Percentiles rank a stretch among this genome's conserved stretches.
Conservation (phyloP, 2,888 invertebrate species). For the Hoplodrina ambigua region DNA sequence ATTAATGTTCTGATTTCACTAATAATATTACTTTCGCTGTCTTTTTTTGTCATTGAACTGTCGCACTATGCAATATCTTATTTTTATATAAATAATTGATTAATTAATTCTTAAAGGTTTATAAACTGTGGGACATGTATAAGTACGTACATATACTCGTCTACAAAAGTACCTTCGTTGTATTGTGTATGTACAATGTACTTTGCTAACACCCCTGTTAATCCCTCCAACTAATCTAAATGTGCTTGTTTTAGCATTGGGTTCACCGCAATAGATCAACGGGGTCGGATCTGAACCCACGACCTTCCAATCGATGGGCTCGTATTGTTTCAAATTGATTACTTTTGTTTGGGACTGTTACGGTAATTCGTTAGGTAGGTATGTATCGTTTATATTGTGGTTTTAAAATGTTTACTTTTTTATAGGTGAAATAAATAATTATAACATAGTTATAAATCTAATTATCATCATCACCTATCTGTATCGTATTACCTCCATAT, state of each 20-base stretch:
- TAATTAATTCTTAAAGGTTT: no score
- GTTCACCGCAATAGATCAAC: constrained; percentile 57
- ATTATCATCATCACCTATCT: no score
- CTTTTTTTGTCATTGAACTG: no score
- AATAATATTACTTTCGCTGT: no score
- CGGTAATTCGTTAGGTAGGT: not conserved
- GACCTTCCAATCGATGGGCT: constrained; percentile 41
- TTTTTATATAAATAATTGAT: no score
- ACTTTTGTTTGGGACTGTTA: constrained; percentile 37
- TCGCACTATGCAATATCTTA: no score
- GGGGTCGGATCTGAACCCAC: constrained; percentile 33
- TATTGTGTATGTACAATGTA: constrained; percentile 29
- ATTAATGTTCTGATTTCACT: no score
- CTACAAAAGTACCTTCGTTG: not conserved
- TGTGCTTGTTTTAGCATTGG: constrained; percentile 54
- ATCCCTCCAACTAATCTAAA: constrained; percentile 54
- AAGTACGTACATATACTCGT: not conserved
- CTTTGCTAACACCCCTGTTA: constrained; percentile 42
- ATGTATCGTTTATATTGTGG: not conserved
- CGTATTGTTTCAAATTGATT: constrained; percentile 39
- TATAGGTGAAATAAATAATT: no score
- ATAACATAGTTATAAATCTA: no score
- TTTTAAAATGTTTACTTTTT: not conserved
- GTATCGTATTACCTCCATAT: no score
- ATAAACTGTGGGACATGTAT: not conserved